These are phyloP conservation scores for Yasuhikotakia modesta DNA, from an alignment of 2,797 vertebrate species.

Conservation along the genomic window DNA sequence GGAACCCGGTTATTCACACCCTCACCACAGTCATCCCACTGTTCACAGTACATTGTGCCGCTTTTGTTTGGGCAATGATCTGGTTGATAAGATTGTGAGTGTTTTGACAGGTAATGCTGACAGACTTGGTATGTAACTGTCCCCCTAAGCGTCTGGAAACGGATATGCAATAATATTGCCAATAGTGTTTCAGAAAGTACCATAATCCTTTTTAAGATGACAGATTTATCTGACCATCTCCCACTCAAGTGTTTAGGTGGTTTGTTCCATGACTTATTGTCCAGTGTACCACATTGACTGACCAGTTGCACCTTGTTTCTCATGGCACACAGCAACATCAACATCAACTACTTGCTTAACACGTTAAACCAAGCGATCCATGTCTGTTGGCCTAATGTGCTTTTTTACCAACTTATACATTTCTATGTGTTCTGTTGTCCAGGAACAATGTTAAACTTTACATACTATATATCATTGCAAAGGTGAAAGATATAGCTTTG, in stretches of 20 bases:
- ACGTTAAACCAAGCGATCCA: no score
- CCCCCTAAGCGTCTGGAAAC: not conserved
- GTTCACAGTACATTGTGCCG: not conserved
- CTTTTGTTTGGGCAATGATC: not conserved
- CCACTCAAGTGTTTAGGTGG: not conserved
- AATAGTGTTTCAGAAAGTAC: not conserved
- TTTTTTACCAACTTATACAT: no score
- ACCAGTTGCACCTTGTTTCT: not conserved
- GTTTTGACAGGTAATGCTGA: slow-evolving; percentile 16
- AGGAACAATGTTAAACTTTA: no score
- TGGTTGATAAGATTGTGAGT: not conserved
- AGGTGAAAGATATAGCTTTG: no score
- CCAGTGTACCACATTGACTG: not conserved
- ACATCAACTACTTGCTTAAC: no score
- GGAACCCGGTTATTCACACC: slow-evolving; percentile 24
- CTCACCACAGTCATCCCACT: slow-evolving; percentile 8
- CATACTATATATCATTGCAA: no score
- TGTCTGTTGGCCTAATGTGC: no score
- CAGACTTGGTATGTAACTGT: not conserved
- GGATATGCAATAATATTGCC: not conserved
- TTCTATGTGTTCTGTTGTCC: no score
- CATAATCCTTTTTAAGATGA: no score
- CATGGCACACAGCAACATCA: no score
- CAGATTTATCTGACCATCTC: not conserved
- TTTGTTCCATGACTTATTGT: slow-evolving; percentile 1